Base-by-base conservation (phyloP, 1,140 invertebrate genomes). In the Hestina assimilis region DNA sequence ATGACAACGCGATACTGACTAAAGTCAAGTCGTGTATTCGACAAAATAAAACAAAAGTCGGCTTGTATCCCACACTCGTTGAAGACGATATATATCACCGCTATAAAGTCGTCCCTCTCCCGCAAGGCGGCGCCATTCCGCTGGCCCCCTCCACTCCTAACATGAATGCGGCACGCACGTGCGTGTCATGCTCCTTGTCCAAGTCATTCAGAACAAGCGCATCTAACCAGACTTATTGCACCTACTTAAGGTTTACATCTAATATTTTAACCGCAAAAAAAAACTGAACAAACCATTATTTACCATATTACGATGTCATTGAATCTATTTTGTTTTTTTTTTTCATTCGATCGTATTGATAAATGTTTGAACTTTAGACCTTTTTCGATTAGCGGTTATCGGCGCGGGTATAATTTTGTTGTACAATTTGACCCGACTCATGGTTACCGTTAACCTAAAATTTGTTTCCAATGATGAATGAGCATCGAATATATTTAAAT, bases 301-400 rank as follows among this genome's bases (percentile, higher is more conserved):
- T 53, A 81, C 79, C 69, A 71, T 85, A 80, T 75, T 60, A 24
- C 69, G 41, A 70, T 69, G 11, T 61, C 55, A 68, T 76, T 76
- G 69, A 82, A 72, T 65, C 61, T 72, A 79, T 77, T 79, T 81
- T 78, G 61, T 71, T 68, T 71, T 74, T 65, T 45, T 58, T 50
- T 58, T 58, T 41, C 50, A 62, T 75, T 62, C 74, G 74, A 80
- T 72, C 71, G 75, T 73, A 69, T 71, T 76, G 73, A 71, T 72
- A 71, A 72, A 73, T 76, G 80, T 81, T 80, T 85, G 82, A 85
- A 85, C 83, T 85, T 83, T 87, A 76, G 77, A 83, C 79, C 82
- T 83, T 84, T n/a, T 86, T 83, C 82, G 72, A 85, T 87, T 83
- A 82, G 80, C 80, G 76, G 75, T 81, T 83, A 79, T 77, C 73